A percentile compares a stretch with the other conserved stretches of the same genome.
Conservation (phyloP, 2,113 vertebrate species). For the human (Homo sapiens) region GRCh38 chr2:17882501-17883000, state of each 20-base stretch:
- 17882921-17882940: background rate
- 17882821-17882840: background rate
- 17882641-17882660: background rate
- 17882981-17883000: background rate
- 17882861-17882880: background rate
- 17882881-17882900: no score
- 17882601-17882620: background rate
- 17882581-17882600: background rate
- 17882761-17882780: background rate
- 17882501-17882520: background rate
- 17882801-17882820: background rate
- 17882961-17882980: background rate
- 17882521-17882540: background rate
- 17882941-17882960: background rate
- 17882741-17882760: background rate
- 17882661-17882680: background rate
- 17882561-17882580: background rate
- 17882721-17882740: background rate
- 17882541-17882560: background rate
- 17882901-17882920: background rate
- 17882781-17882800: background rate
- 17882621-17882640: background rate
- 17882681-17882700: background rate
- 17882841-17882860: background rate
- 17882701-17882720: background rate